phyloP scores from a whole-genome alignment of 2,797 vertebrate species.

The Eremophila alpestris region DNA sequence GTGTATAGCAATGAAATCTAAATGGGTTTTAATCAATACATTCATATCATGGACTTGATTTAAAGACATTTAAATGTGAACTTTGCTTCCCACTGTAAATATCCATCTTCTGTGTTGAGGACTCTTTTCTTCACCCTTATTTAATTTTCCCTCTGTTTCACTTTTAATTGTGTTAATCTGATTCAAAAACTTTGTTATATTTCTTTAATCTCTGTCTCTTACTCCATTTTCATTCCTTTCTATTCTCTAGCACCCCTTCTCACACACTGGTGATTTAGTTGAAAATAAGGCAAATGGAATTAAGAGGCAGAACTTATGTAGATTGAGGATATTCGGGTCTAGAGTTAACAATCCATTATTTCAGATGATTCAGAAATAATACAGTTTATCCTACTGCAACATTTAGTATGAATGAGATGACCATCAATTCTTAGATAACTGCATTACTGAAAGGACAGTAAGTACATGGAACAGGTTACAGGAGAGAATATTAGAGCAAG shows the following conservation, averaged over 20 bases:
- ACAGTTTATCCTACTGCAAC: neutral
- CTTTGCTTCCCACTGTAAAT: neutral
- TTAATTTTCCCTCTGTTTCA: neutral
- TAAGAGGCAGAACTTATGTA: neutral
- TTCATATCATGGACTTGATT: neutral
- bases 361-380: constrained; percentile 22
- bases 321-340: neutral
- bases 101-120: neutral
- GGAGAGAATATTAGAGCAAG: neutral
- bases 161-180: neutral
- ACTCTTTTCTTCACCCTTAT: neutral
- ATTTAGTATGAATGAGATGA: neutral
- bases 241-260: neutral
- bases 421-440: neutral
- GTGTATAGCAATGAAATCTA: neutral
- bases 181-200: neutral
- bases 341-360: constrained; percentile 1
- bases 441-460: constrained; percentile 14
- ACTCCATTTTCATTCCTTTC: neutral
- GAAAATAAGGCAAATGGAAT: constrained; percentile 19
- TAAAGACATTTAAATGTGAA: neutral
- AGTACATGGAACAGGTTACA: neutral
- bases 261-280: neutral
- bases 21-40: neutral
- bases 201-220: neutral